Percentiles rank a stretch among this genome's conserved stretches.
Evolutionary conservation across 2,797 vertebrate genomes (phyloP).

Genomic region (Selene dorsalis): DNA sequence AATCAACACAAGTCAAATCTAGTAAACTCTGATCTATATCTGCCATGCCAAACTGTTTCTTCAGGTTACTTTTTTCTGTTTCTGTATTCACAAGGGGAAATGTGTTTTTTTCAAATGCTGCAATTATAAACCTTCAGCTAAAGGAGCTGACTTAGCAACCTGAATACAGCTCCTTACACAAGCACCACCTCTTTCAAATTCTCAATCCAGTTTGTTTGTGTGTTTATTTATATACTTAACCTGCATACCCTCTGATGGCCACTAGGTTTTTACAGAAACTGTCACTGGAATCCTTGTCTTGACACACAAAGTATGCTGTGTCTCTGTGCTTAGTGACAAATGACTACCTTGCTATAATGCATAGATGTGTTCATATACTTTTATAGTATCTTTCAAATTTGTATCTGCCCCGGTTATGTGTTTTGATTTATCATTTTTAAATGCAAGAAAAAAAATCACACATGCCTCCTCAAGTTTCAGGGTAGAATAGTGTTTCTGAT

Average conservation of each 20-base stretch:
- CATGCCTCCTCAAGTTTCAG: background rate
- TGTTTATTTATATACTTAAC: background rate
- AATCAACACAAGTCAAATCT: background rate
- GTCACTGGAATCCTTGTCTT: background rate
- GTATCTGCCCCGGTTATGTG: background rate
- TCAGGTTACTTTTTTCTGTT: background rate
- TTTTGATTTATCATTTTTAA: background rate
- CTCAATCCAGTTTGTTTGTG: background rate
- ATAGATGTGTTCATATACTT: background rate
- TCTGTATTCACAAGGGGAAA: background rate
- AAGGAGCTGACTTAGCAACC: background rate
- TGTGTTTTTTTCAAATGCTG: background rate
- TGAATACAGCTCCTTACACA: background rate
- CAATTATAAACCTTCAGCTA: background rate
- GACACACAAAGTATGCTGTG: background rate
- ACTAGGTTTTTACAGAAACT: background rate
- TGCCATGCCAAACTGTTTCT: background rate
- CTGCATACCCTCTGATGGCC: conserved; percentile 16
- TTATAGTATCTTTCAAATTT: background rate
- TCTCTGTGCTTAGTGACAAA: background rate
- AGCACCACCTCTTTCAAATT: background rate
- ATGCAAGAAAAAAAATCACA: background rate
- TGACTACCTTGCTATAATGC: background rate
- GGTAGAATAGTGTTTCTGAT: background rate
- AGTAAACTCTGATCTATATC: background rate